phyloP scores from a whole-genome alignment of 2,113 vertebrate genomes.

The Numida meleagris region DNA sequence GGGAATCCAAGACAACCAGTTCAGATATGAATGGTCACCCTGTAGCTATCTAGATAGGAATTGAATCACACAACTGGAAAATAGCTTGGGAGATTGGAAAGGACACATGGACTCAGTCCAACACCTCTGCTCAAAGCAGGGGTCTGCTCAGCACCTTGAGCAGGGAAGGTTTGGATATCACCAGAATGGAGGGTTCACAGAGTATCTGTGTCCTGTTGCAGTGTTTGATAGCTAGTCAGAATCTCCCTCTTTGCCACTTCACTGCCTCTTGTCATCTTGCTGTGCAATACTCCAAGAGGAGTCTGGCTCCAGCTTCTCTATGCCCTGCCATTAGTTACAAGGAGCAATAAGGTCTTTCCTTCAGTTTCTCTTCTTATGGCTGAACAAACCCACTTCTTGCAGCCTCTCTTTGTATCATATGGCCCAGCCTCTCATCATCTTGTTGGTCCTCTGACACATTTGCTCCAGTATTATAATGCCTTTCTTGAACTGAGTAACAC shows the following conservation, averaged over 20 bases:
- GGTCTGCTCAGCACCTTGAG: background rate
- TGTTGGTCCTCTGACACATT: background rate
- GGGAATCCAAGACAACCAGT: background rate
- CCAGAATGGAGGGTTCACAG: background rate
- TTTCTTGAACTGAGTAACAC: background rate
- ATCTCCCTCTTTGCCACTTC: rapidly evolving
- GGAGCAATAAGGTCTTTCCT: background rate
- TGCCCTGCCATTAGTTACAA: background rate
- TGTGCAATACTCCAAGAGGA: background rate
- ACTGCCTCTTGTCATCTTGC: background rate
- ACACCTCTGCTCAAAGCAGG: background rate
- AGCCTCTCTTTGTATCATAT: background rate
- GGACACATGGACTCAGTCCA: background rate
- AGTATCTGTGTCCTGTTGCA: background rate
- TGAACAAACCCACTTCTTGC: background rate
- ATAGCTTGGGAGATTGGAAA: background rate
- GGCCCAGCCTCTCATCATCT: background rate
- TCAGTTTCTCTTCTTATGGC: background rate
- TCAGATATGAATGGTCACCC: background rate
- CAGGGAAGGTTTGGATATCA: background rate
- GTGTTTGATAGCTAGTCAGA: background rate
- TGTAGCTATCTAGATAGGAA: background rate
- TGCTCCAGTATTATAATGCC: background rate
- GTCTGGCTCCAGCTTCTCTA: background rate
- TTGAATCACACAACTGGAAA: background rate